These are phyloP conservation scores for Sapayoa aenigma DNA, from an alignment of 2,113 vertebrate species.

Conservation along the genomic window DNA sequence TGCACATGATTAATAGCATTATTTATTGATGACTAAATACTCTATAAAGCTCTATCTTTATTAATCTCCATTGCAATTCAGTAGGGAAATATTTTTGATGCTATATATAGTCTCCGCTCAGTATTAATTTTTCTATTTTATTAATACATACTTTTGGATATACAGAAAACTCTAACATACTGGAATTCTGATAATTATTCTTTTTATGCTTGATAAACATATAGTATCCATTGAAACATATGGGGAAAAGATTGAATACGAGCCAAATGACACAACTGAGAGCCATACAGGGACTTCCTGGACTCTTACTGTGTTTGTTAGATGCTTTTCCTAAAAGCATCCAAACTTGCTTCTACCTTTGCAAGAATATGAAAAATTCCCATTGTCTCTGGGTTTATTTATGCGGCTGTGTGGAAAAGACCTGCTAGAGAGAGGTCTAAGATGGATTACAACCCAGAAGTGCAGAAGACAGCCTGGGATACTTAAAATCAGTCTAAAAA, in stretches of 20 bases:
- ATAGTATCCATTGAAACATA: not conserved
- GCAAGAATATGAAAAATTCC: not conserved
- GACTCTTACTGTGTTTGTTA: not conserved
- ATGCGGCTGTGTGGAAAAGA: not conserved
- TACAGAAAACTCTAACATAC: not conserved
- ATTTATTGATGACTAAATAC: slow-evolving; percentile 19
- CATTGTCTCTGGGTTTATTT: not conserved
- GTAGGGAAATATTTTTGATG: not conserved
- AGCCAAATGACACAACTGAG: not conserved
- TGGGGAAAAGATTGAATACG: not conserved
- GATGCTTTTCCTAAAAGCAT: not conserved
- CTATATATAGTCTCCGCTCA: not conserved
- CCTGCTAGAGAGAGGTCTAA: not conserved
- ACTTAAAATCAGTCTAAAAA: not conserved
- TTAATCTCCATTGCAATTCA: not conserved
- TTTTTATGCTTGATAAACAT: not conserved
- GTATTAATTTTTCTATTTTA: not conserved
- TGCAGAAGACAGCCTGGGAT: not conserved
- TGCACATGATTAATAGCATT: not conserved
- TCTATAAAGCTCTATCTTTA: not conserved
- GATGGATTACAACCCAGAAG: not conserved
- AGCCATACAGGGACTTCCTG: not conserved
- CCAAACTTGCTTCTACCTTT: not conserved
- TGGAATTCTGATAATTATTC: not conserved
- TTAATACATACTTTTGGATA: not conserved